A percentile compares a stretch with the other conserved stretches of the same genome.
phyloP scores from a whole-genome alignment of 1,140 invertebrate genomes.

The Idris sp. region DNA sequence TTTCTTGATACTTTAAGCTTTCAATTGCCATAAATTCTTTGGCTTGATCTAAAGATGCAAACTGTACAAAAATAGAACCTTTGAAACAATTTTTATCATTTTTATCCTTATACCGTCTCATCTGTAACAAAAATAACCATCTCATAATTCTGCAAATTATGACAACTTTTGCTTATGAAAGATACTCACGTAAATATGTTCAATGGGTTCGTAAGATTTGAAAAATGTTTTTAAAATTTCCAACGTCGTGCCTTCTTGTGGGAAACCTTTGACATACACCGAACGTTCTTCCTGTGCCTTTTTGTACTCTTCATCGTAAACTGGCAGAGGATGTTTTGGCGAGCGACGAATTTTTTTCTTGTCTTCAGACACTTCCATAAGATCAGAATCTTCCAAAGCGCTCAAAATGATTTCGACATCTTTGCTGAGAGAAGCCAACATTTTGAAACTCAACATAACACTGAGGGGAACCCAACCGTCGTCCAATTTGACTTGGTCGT shows the following conservation, averaged over 20 bases:
- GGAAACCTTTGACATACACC: constrained; percentile 94
- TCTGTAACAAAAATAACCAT: constrained; percentile 73
- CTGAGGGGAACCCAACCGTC: constrained; percentile 94
- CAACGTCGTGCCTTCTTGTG: constrained; percentile 82
- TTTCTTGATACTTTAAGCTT: constrained; percentile 85
- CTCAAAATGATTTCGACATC: constrained; percentile 85
- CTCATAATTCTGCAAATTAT: too few relatives aligned
- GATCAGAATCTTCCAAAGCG: constrained; percentile 87
- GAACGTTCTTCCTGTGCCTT: constrained; percentile 87
- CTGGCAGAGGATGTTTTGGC: constrained; percentile 88
- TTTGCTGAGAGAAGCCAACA: constrained; percentile 85
- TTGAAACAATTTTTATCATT: constrained; percentile 86
- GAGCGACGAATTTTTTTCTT: constrained; percentile 88
- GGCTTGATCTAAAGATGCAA: constrained; percentile 85
- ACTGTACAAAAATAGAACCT: constrained; percentile 93
- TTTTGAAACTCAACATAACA: constrained; percentile 92
- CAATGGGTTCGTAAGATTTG: constrained; percentile 83
- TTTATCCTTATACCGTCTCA: constrained; percentile 85
- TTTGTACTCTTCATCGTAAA: constrained; percentile 88
- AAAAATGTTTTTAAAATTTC: constrained; percentile 88
- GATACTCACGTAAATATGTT: constrained; percentile 84
- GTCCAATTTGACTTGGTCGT: constrained; percentile 87
- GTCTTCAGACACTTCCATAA: constrained; percentile 91
- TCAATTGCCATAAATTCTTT: constrained; percentile 83
- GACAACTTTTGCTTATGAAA: constrained; percentile 8